Conservation (phyloP, 2,113 vertebrate species). For the Ia io region DNA sequence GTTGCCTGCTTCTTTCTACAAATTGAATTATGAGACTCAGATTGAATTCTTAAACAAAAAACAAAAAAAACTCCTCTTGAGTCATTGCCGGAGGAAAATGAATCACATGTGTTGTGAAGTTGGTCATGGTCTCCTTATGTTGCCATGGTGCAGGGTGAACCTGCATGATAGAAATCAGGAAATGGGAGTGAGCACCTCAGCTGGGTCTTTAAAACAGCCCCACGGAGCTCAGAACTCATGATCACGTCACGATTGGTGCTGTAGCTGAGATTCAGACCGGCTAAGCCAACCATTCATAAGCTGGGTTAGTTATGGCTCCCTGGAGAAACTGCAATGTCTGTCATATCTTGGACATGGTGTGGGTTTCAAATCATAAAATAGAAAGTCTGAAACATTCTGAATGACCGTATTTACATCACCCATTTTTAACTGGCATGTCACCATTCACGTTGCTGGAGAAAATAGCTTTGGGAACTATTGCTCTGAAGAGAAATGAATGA, state of each 20-base stretch:
- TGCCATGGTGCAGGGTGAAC: background rate
- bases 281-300: background rate
- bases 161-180: background rate
- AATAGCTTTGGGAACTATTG: background rate
- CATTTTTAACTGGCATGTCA: background rate
- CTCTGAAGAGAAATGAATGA: background rate
- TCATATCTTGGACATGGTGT: background rate
- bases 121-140: background rate
- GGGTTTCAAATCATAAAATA: background rate
- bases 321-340: background rate
- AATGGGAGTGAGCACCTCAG: background rate
- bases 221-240: background rate
- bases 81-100: conserved; percentile 39
- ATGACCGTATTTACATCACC: background rate
- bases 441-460: background rate
- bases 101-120: conserved; percentile 11
- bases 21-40: conserved; percentile 61
- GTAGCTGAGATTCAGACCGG: background rate
- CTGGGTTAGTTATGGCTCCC: background rate
- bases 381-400: background rate
- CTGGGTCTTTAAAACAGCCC: background rate
- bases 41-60: conserved; percentile 40
- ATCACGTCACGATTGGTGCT: rapidly evolving
- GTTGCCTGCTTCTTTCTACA: conserved; percentile 22
- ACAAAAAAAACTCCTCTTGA: conserved; percentile 50